phyloP scores from a whole-genome alignment of 2,797 vertebrate species.

The Diplodus sargus region DNA sequence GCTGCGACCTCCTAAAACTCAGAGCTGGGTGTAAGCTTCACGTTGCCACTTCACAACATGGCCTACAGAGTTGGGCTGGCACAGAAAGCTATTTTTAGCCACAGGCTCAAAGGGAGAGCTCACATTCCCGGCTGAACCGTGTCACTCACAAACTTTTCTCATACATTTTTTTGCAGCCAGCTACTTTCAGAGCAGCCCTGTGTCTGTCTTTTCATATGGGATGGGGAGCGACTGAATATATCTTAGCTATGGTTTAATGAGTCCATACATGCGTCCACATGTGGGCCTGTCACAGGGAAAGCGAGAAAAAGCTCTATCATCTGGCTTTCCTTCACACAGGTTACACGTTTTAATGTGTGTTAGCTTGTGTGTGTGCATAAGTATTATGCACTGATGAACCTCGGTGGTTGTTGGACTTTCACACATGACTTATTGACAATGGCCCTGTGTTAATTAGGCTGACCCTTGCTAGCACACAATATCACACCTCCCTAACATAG shows the following conservation, averaged over 20 bases:
- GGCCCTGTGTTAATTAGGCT: slow-evolving; percentile 75
- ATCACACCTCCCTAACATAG: slow-evolving; percentile 59
- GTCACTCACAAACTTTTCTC: slow-evolving; percentile 81
- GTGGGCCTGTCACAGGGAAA: slow-evolving; percentile 10
- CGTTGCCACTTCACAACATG: slow-evolving; percentile 74
- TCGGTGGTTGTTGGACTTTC: slow-evolving; percentile 58
- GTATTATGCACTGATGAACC: slow-evolving; percentile 52
- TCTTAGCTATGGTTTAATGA: slow-evolving; percentile 12
- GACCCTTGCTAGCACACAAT: slow-evolving; percentile 67
- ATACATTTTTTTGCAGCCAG: slow-evolving; percentile 57
- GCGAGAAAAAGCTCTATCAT: slow-evolving; percentile 18
- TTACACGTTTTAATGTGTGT: slow-evolving; percentile 23
- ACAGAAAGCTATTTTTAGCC: slow-evolving; percentile 84
- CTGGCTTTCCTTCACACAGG: neutral
- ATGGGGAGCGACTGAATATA: slow-evolving; percentile 12
- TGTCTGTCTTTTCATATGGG: slow-evolving; percentile 14
- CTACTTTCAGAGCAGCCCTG: slow-evolving; percentile 34
- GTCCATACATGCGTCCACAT: neutral
- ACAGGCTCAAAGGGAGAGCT: slow-evolving; percentile 74
- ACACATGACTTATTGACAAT: slow-evolving; percentile 76
- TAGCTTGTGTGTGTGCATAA: slow-evolving; percentile 52
- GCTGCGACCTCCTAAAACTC: slow-evolving; percentile 74
- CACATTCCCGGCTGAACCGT: slow-evolving; percentile 78
- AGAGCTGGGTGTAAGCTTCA: slow-evolving; percentile 62
- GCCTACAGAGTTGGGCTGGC: slow-evolving; percentile 80